Base-by-base conservation (phyloP, 2,888 invertebrate species). In the Tetranychus piercei region DNA sequence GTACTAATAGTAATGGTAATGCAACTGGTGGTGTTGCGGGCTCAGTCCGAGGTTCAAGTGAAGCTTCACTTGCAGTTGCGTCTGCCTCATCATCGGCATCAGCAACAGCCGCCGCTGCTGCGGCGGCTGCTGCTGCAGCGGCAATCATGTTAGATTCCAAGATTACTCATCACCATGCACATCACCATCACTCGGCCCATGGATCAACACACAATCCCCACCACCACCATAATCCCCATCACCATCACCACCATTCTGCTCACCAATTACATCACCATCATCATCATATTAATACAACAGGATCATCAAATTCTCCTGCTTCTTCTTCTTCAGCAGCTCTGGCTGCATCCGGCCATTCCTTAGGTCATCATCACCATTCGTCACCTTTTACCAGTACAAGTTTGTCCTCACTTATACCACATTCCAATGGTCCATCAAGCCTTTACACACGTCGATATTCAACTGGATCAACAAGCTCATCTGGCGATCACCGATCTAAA, bases 391-490 rank as follows among this genome's bases (percentile, higher is more conserved):
- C 55, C 55, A 55, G 55, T 55, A 55, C 55, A 55, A 55, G 55
- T 55, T 34, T 34, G 69, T 34, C 20, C 69, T 69, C 69, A 23
- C 69, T 23, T 8, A 20, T 69, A 69, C 69, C 69, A 2, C 69
- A 20, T 34, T 44, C 71, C 71, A 44, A 43, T 45, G 71, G 71
- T 43, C 34, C 45, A 71, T 20, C 71, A 15, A 23, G n/a, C 11
- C 34, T 44, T 15, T 71, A 20, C 7, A n/a, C 44, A 34, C 71
- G 71, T 45, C 44, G 44, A 23, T 71, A n/a, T 18, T 71, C 71
- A 45, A 0, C 91, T 91, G 82, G 78, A 75, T 34, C 92, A 94
- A 0, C 93, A 90, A 0, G 93, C 94, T 0, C 95, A 94, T 23
- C 95, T 85, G 81, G 99, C 97, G 44, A 99, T 91, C 82, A 55